Percentiles rank a stretch among this genome's conserved stretches.
These are phyloP conservation scores for Troides aeacus DNA, from an alignment of 2,888 invertebrate genomes.

Conservation along the genomic window DNA sequence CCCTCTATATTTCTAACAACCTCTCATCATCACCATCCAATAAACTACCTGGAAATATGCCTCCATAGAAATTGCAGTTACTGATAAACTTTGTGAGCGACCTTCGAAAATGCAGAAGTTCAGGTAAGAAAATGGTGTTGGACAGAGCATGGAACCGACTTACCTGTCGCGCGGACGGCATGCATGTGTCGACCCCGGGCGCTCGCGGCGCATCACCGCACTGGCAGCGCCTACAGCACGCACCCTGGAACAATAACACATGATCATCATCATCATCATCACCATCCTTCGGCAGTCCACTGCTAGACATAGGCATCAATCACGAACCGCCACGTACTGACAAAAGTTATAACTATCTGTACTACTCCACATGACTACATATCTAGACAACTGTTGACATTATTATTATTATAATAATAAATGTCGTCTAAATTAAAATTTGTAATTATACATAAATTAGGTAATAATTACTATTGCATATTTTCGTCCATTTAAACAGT, in stretches of 20 bases:
- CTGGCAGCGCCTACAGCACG: slow-evolving; percentile 54
- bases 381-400: too few relatives aligned
- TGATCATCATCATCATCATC: background rate
- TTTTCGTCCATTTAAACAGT: slow-evolving; percentile 15
- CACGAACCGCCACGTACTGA: background rate
- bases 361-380: slow-evolving; percentile 3
- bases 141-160: slow-evolving; percentile 30
- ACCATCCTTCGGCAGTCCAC: background rate
- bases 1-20: too few relatives aligned
- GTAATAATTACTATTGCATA: background rate
- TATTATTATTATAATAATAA: too few relatives aligned
- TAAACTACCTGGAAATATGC: too few relatives aligned
- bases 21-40: too few relatives aligned
- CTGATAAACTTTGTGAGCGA: too few relatives aligned
- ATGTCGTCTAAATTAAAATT: too few relatives aligned
- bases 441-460: background rate
- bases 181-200: slow-evolving; percentile 75
- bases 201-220: slow-evolving; percentile 78
- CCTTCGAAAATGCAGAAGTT: too few relatives aligned
- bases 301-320: background rate
- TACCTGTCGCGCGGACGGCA: slow-evolving; percentile 78
- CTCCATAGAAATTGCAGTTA: too few relatives aligned
- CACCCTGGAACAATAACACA: slow-evolving; percentile 49
- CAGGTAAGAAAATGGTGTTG: background rate
- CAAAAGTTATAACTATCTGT: background rate